Evolutionary conservation across 2,797 vertebrate species (phyloP), one percentile per base, ranked within the genome.

Genomic region (Poecilia gillii): DNA sequence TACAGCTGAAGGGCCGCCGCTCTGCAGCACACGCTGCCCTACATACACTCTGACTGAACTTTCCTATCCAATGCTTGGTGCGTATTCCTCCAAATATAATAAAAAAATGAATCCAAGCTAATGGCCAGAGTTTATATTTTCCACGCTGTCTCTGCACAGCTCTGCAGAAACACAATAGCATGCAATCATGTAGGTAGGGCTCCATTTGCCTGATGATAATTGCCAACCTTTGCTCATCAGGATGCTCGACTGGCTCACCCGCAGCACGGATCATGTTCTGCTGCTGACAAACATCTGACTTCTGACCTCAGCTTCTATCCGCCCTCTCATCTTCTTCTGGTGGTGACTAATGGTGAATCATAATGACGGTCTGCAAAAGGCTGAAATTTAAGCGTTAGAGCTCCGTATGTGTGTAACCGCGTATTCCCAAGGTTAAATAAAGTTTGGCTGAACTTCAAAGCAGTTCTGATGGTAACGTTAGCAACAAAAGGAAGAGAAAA

Each of bases 181-280:
- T 88, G 84, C 88, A 95, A 94, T 95, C 95, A 94, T 86, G 87
- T 71, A 90, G 92, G 90, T 92, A 94, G 84, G 92, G 85, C 81
- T 88, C 84, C 90, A 92, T 93, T 94, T 81, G 84, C 82, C 83
- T 94, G 93, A 95, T 94, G 93, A 87, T 94, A 94, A 95, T 95
- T 94, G 91, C 90, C 78, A 82, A 79, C 88, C 84, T 64, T 53
- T 86, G 83, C 87, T 91, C 81, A 87, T 87, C 81, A 39, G 81
- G 88, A 88, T 82, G 87, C 88, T 87, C 75, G 76, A 53, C 73
- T 74, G 70, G 84, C 84, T 91, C 86, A 68, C 84, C 81, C 74
- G 33, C 70, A 18, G 41, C 88, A 68, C 62, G 51, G n/a, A 72
- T 72, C 68, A 72, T 45, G 43, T 72, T 72, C 68, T 72, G 43